A percentile compares a stretch with the other conserved stretches of the same genome.
Conservation (phyloP, 2,113 vertebrate species). For the Rhinolophus sinicus region DNA sequence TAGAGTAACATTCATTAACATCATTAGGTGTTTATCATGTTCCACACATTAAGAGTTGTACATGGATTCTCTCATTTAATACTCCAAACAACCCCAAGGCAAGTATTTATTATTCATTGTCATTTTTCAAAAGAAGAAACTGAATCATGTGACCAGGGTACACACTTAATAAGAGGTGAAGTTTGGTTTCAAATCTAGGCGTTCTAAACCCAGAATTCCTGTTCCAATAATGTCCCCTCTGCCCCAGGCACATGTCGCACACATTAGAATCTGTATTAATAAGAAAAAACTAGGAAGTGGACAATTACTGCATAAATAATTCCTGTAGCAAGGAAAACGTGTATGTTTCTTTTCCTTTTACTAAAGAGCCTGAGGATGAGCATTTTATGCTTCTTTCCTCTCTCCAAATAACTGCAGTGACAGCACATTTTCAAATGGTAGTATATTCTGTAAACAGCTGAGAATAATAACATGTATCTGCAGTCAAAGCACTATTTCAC, state of each 20-base stretch:
- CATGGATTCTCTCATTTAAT: neutral
- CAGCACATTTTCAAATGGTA: conserved; percentile 60
- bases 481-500: conserved; percentile 36
- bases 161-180: neutral
- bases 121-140: neutral
- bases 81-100: neutral
- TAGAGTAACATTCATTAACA: neutral
- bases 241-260: neutral
- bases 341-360: neutral
- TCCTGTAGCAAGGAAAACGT: neutral
- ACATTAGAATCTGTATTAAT: neutral
- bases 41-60: neutral
- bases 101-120: neutral
- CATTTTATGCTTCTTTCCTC: neutral
- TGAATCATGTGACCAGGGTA: neutral
- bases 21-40: neutral
- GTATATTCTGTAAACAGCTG: conserved; percentile 24
- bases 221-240: neutral
- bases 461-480: conserved; percentile 49
- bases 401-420: conserved; percentile 28
- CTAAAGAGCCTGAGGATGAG: neutral
- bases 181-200: neutral
- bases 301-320: neutral
- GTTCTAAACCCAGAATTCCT: neutral
- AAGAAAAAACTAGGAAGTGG: neutral